Percentiles rank a stretch among this genome's conserved stretches.
Evolutionary conservation across 2,888 invertebrate genomes (phyloP).

Genomic region (Pantelozetes paolii): DNA sequence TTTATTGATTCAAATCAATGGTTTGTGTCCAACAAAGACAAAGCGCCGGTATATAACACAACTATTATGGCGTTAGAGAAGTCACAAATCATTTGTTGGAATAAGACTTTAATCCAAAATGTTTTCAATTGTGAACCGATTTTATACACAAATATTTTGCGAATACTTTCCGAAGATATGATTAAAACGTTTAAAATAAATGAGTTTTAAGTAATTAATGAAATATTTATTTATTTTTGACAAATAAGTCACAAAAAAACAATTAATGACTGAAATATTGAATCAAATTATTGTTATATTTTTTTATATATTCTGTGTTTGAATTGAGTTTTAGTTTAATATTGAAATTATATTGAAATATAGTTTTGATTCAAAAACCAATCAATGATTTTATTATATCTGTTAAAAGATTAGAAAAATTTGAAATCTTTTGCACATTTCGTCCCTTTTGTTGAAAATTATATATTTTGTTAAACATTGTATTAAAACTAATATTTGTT

Average conservation of each 20-base stretch:
- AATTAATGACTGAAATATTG: neutral
- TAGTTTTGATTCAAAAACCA: neutral
- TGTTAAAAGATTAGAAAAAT: neutral
- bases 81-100: conserved; percentile 75
- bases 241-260: neutral
- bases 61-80: conserved; percentile 82
- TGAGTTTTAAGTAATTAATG: conserved; percentile 6
- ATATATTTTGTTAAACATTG: neutral
- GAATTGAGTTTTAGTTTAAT: neutral
- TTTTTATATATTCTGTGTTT: neutral
- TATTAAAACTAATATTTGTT: no score
- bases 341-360: neutral
- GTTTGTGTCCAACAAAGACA: conserved; percentile 70
- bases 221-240: neutral
- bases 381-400: neutral
- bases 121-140: neutral
- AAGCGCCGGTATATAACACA: conserved; percentile 79
- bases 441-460: neutral
- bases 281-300: neutral
- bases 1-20: conserved; percentile 83
- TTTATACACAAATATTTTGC: neutral
- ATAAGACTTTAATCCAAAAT: conserved; percentile 50
- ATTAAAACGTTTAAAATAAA: conserved; percentile 29
- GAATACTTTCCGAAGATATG: neutral
- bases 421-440: neutral